Base-by-base conservation (phyloP, 2,888 invertebrate species). In the Yponomeuta malinellus region DNA sequence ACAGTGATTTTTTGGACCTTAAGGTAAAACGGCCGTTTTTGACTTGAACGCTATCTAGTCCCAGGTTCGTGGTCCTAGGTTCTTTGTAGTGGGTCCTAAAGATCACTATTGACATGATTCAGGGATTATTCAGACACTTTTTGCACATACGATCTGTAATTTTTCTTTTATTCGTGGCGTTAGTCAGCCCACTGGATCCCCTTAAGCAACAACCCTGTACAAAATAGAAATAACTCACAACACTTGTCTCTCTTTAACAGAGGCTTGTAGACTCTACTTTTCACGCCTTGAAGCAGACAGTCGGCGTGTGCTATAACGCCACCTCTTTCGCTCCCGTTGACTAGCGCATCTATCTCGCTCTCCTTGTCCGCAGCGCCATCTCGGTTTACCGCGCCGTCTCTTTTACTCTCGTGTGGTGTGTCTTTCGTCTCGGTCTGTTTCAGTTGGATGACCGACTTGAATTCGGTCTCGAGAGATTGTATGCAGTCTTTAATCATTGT, bases 191-290 rank as follows among this genome's bases (percentile, higher is more conserved):
- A 23, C 23, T 23, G 23, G 23, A 23, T 23, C 23, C 23, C 23
- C 23, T 23, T 23, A 23, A 23, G 23, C 23, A 23, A 23, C 23
- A 23, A 23, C 23, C 23, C 23, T 23, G 23, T 23, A 23, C 1
- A 23, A 23, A 23, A 23, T 23, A 23, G 23, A 23, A 23, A 23
- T 15, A 5, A 93, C 94, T 93, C 88, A 97, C 97, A 95, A 86
- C 98, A 97, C 73, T 94, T 95, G 68, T 94, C 94, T 75, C 98
- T 93, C 75, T 95, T 92, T 83, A 97, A 85, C 52, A 98, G 84
- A 1, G 96, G 96, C 74, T 94, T 94, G 86, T 98, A 96, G 8
- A 93, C 89, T 79, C 93, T 95, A 0, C 95, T 83, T 78, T 94
- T 95, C 0, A 94, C 94, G 0, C 96, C 96, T 77, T 95, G 94